Conservation (phyloP, 1,140 invertebrate species). For the Drosophila kohkoa region DNA sequence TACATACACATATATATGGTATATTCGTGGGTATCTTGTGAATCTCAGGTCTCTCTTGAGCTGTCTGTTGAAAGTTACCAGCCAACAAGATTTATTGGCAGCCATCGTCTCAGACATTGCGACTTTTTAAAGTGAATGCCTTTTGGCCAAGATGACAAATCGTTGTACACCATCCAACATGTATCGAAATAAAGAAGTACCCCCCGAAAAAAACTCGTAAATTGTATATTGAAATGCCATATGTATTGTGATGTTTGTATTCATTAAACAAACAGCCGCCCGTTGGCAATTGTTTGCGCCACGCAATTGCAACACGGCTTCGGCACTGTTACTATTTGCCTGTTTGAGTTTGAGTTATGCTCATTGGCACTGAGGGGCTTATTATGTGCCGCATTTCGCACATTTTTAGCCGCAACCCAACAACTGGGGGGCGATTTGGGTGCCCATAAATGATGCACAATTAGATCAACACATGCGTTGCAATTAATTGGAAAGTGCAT, state of each 20-base stretch:
- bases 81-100: constrained; percentile 77
- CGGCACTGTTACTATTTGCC: constrained; percentile 10
- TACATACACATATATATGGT: constrained; percentile 7
- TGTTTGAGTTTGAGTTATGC: constrained; percentile 23
- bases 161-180: constrained; percentile 50
- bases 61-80: constrained; percentile 74
- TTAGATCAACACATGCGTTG: constrained; percentile 25
- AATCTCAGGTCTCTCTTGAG: constrained; percentile 47
- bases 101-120: constrained; percentile 62
- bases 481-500: constrained; percentile 9
- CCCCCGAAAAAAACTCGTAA: background rate
- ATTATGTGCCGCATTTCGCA: background rate
- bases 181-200: background rate
- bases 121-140: constrained; percentile 80
- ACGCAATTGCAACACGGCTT: background rate
- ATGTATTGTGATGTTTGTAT: background rate
- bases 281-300: constrained; percentile 34
- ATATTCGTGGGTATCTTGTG: constrained; percentile 26
- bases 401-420: constrained; percentile 9
- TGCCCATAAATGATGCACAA: constrained; percentile 36
- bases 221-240: background rate
- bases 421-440: background rate
- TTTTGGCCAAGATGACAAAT: constrained; percentile 74
- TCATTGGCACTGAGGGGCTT: constrained; percentile 7
- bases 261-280: constrained; percentile 20